Conservation (phyloP, 2,888 invertebrate genomes). For the Mesodorylaimus sp. region DNA sequence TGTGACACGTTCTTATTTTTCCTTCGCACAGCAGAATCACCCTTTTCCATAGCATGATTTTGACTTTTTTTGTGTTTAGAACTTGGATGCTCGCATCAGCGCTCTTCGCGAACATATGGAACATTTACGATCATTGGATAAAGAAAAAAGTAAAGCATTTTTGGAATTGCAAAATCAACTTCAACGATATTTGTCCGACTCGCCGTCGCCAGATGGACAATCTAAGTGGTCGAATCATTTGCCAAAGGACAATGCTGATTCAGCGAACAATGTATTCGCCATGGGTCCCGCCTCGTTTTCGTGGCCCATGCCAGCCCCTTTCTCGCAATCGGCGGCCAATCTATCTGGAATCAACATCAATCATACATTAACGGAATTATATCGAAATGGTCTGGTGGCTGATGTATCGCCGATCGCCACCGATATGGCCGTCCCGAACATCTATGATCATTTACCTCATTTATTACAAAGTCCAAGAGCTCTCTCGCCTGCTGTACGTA, state of each 20-base stretch:
- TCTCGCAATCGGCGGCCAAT: neutral
- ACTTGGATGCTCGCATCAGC: neutral
- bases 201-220: no score
- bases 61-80: neutral
- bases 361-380: no score
- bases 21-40: no score
- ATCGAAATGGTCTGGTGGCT: neutral
- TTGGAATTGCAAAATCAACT: neutral
- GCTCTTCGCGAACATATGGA: neutral
- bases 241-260: neutral
- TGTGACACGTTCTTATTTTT: no score
- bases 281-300: no score
- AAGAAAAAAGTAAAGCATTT: constrained; percentile 2
- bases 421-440: constrained; percentile 7
- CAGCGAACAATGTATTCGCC: neutral
- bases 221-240: no score
- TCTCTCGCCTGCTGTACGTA: neutral
- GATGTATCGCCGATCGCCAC: neutral
- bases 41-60: neutral
- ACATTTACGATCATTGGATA: constrained; percentile 2
- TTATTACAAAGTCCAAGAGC: constrained; percentile 1
- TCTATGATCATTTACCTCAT: constrained; percentile 11
- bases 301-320: no score
- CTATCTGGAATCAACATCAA: neutral
- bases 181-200: neutral